Evolutionary conservation across 2,888 invertebrate species (phyloP).

Genomic region (Noctua pronuba): DNA sequence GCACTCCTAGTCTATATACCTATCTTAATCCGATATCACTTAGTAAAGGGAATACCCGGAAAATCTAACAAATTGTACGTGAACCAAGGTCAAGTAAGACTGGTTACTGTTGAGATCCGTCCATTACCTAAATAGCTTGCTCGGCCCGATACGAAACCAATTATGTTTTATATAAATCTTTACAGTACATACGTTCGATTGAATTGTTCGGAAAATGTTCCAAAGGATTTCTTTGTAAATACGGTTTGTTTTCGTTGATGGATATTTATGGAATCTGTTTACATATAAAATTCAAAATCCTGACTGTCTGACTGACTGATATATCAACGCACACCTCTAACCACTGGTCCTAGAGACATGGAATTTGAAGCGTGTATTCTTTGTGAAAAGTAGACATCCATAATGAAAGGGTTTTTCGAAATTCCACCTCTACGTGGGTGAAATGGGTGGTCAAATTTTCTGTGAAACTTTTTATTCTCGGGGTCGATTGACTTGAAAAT

Average conservation of each 20-base stretch:
- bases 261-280: slow-evolving; percentile 30
- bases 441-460: too few species aligned
- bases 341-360: too few species aligned
- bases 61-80: slow-evolving; percentile 65
- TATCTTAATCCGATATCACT: slow-evolving; percentile 63
- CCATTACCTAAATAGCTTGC: slow-evolving; percentile 81
- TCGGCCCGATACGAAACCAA: slow-evolving; percentile 78
- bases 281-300: too few species aligned
- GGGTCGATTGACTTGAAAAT: too few species aligned
- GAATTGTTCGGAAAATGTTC: slow-evolving; percentile 48
- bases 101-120: slow-evolving; percentile 73
- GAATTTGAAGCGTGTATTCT: too few species aligned
- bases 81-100: slow-evolving; percentile 46
- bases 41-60: slow-evolving; percentile 60
- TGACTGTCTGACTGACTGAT: too few species aligned
- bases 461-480: too few species aligned
- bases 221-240: slow-evolving; percentile 9
- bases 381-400: too few species aligned
- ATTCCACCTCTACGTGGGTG: too few species aligned
- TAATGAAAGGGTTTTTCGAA: too few species aligned
- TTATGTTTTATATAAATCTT: slow-evolving; percentile 80
- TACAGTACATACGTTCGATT: slow-evolving; percentile 45
- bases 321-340: too few species aligned
- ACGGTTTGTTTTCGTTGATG: slow-evolving; percentile 11
- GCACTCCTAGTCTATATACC: slow-evolving; percentile 39